These are phyloP conservation scores for Myocastor coypus DNA, from an alignment of 2,113 vertebrate genomes.

Conservation along the genomic window DNA sequence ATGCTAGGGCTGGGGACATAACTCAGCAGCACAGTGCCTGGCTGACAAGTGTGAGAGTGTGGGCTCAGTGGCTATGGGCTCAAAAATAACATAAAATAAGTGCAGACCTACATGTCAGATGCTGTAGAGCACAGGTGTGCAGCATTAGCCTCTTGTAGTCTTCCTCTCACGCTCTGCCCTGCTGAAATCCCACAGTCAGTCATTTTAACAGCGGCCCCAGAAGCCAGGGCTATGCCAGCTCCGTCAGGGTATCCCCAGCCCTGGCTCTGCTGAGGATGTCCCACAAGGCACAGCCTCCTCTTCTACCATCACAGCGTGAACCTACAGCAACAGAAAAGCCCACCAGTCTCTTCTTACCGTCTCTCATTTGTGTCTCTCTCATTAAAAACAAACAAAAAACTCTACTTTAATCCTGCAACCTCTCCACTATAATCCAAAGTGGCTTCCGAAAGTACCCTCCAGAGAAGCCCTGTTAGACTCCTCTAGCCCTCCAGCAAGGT, in stretches of 20 bases:
- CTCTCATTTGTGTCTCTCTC: not conserved
- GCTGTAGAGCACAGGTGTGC: not conserved
- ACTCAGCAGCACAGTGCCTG: too few species aligned
- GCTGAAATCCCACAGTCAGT: not conserved
- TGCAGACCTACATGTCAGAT: not conserved
- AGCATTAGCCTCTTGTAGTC: not conserved
- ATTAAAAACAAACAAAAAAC: not conserved
- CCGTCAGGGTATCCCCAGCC: not conserved
- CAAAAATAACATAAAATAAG: too few species aligned
- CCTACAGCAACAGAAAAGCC: not conserved
- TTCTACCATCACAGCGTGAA: not conserved
- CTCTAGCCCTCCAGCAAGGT: not conserved
- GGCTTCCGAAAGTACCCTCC: not conserved
- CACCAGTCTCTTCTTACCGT: not conserved
- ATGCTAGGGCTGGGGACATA: not conserved
- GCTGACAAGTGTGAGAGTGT: too few species aligned
- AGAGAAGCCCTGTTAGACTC: not conserved
- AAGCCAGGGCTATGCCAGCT: not conserved
- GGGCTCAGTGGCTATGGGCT: too few species aligned
- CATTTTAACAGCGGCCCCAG: not conserved
- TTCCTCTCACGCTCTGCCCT: not conserved
- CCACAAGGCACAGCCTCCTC: not conserved
- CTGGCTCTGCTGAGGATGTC: not conserved
- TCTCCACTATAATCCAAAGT: not conserved
- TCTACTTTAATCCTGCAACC: not conserved